Base-by-base conservation (phyloP, 2,888 invertebrate genomes). In the Heliconius aoede region DNA sequence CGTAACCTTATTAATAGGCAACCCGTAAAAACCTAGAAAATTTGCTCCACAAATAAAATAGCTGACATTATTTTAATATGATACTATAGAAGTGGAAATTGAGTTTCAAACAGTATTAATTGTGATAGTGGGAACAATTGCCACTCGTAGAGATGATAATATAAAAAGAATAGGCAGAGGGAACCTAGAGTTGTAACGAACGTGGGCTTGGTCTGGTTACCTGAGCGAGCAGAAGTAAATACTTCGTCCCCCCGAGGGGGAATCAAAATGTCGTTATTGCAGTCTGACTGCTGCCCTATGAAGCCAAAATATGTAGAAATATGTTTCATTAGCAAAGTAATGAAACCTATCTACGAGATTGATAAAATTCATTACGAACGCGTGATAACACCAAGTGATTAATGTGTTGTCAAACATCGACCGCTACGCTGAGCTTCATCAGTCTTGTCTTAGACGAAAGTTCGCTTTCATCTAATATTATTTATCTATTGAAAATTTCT, bases 361-460 rank as follows among this genome's bases (percentile, higher is more conserved):
- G 65, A 75, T 72, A 75, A 77, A 64, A 77, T 74, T 60, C 72
- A 77, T 77, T 72, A 67, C 77, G 15, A 60, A 15, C 26, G 40
- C 24, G 71, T 62, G 67, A 75, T 72, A 77, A 72, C 62, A 72
- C 72, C 75, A 61, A 18, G 65, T 77, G 75, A 77, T 77, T 77
- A 72, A 77, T 77, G 65, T 58, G n/a, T 65, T 69, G 55, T 74
- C 74, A 60, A 74, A 74, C 77, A 65, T 36, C 61, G 46, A 24
- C 55, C 51, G 60, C 74, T 62, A 46, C 46, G 28, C 26, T 36
- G 26, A 15, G 46, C 62, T 51, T 18, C 72, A 51, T 73, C 46
- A 73, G 62, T 61, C 62, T 62, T 72, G 60, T 30, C 61, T 30
- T 36, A 36, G 36, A n/a, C 30, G 24, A 71, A 58, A 58, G 58